Base-by-base conservation (phyloP, 35 echinoderm and acorn worm species). In the Heliocidaris tuberculata region DNA sequence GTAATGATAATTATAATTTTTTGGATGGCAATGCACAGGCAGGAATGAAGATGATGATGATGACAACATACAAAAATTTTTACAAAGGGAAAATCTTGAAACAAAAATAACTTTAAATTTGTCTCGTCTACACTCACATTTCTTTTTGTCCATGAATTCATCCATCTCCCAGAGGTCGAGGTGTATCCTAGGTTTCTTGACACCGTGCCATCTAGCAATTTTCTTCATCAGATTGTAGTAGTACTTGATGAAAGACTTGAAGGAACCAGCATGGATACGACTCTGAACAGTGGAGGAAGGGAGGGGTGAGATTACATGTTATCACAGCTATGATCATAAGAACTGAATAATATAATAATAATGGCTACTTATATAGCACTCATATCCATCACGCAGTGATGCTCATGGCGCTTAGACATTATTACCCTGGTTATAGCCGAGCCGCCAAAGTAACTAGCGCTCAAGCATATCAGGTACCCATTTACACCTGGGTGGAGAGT, bases 81-180 rank as follows among this genome's bases (percentile, higher is more conserved):
- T n/a, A n/a, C n/a, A n/a, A n/a, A n/a, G n/a, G n/a, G n/a, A n/a
- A n/a, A n/a, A n/a, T n/a, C n/a, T n/a, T n/a, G n/a, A n/a, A n/a
- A n/a, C n/a, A n/a, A n/a, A n/a, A n/a, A n/a, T n/a, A n/a, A n/a
- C n/a, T n/a, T n/a, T n/a, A n/a, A n/a, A n/a, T n/a, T n/a, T n/a
- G 50, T 52, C 50, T 52, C 6, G 12, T 52, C 6, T 52, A 2
- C 1, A 96, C 97, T 98, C 71, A 98, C 97, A 97, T 96, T 95
- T 93, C 95, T 98, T 98, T 85, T 92, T 97, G 60, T 98, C 97
- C 97, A 98, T 98, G 93, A 97, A 98, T 48, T 97, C 95, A 59
- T 98, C 97, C 90, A 98, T 94, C 92, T 98, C 48, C 95, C 95
- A 97, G 31, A 98, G 95, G 49, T 98, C 92, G 6, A 96, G 89